phyloP scores from a whole-genome alignment of 2,113 vertebrate species.

The Strix uralensis region DNA sequence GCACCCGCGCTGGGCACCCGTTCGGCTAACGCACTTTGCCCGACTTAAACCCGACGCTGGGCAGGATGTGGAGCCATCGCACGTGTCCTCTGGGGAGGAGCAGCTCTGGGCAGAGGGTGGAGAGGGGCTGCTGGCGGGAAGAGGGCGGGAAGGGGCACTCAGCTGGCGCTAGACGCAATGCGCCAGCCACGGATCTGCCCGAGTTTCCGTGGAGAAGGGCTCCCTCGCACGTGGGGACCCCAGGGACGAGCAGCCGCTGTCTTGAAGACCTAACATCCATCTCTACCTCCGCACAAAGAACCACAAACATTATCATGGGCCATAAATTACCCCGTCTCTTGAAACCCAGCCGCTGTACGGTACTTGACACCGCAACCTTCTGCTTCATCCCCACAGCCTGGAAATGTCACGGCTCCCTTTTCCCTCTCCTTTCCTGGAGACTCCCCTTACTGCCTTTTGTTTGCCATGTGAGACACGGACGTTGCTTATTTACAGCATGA shows the following conservation, averaged over 20 bases:
- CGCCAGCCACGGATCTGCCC: rapidly evolving
- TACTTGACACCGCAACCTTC: neutral
- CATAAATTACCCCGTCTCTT: neutral
- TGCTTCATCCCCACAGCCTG: neutral
- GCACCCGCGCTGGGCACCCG: rapidly evolving
- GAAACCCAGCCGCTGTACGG: neutral
- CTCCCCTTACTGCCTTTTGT: neutral
- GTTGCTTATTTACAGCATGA: neutral
- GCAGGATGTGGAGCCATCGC: neutral
- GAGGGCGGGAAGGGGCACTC: neutral
- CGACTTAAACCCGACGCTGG: rapidly evolving
- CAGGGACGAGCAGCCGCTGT: neutral
- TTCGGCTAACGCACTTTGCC: rapidly evolving
- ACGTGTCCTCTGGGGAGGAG: neutral
- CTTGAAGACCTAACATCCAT: neutral
- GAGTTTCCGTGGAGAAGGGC: rapidly evolving
- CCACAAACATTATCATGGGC: neutral
- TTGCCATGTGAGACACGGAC: rapidly evolving
- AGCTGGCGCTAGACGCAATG: neutral
- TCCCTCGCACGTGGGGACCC: no score
- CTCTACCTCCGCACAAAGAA: neutral
- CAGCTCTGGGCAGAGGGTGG: neutral
- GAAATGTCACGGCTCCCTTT: neutral
- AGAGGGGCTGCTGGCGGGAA: neutral
- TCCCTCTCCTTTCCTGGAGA: neutral